Evolutionary conservation across 2,113 vertebrate genomes (phyloP).

Genomic region (Columba livia): DNA sequence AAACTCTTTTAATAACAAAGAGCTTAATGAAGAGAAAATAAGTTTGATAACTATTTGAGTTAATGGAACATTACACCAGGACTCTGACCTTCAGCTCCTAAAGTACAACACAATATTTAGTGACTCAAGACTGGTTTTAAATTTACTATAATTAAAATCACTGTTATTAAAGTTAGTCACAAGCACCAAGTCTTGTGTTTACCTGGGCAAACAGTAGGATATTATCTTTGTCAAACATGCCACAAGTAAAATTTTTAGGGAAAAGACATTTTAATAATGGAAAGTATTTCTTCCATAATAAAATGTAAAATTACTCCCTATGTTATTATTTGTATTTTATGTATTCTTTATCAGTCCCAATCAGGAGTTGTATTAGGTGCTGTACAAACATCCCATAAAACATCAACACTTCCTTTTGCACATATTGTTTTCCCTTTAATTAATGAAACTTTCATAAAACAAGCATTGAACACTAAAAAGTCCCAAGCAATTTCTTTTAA

Average conservation of each 20-base stretch:
- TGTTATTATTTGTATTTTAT: accelerated
- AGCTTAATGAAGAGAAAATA: neutral
- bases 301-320: neutral
- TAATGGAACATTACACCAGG: neutral
- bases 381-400: neutral
- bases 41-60: neutral
- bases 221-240: neutral
- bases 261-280: neutral
- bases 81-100: neutral
- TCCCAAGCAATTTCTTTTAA: neutral
- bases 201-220: neutral
- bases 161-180: neutral
- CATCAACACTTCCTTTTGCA: neutral
- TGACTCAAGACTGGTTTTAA: neutral
- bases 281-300: neutral
- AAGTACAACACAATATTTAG: neutral
- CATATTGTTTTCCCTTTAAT: neutral
- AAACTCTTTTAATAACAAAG: neutral
- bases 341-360: neutral
- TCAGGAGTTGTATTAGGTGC: neutral
- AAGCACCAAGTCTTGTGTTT: neutral
- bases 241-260: neutral
- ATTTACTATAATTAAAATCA: neutral
- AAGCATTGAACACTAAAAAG: neutral
- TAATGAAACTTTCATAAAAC: neutral